Conservation (phyloP, 2,797 vertebrate species). For the Cryptoprocta ferox region DNA sequence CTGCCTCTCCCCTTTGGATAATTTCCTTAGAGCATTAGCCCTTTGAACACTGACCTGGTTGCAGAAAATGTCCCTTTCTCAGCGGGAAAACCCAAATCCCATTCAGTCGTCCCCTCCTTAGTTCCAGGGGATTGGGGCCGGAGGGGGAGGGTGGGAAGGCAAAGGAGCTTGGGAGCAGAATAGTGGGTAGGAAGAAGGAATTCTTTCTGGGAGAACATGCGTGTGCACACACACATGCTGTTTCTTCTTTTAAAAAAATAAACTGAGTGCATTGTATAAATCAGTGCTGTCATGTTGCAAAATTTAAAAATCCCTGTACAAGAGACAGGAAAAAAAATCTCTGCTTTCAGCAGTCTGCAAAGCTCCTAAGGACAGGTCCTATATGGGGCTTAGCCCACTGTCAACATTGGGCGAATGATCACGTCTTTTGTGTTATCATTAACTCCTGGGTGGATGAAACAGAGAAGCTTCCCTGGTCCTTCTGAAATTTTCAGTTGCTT, state of each 20-base stretch:
- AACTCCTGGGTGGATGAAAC: slow-evolving; percentile 11
- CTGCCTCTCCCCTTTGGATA: slow-evolving; percentile 65
- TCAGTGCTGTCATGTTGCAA: background rate
- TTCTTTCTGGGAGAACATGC: background rate
- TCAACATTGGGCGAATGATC: slow-evolving; percentile 27
- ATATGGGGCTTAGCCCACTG: slow-evolving; percentile 6
- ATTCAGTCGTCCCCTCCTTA: slow-evolving; percentile 22
- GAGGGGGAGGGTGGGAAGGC: background rate
- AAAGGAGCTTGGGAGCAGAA: background rate
- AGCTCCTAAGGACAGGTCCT: slow-evolving; percentile 38
- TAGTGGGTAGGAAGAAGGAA: background rate
- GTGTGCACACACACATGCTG: background rate
- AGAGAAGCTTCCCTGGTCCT: background rate
- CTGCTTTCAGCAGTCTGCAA: slow-evolving; percentile 17
- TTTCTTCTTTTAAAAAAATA: slow-evolving; percentile 36
- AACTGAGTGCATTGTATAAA: background rate
- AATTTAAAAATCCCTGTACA: slow-evolving; percentile 8
- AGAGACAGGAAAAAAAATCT: background rate
- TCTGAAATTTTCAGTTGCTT: slow-evolving; percentile 34
- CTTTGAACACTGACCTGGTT: slow-evolving; percentile 75
- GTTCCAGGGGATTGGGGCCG: background rate
- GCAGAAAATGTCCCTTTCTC: slow-evolving; percentile 66
- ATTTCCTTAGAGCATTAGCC: slow-evolving; percentile 66
- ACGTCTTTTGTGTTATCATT: slow-evolving; percentile 44
- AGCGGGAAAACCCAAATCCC: slow-evolving; percentile 62